Evolutionary conservation across 2,888 invertebrate genomes (phyloP), one percentile per base, ranked within the genome.

Genomic region (Chromoteleia sp.): DNA sequence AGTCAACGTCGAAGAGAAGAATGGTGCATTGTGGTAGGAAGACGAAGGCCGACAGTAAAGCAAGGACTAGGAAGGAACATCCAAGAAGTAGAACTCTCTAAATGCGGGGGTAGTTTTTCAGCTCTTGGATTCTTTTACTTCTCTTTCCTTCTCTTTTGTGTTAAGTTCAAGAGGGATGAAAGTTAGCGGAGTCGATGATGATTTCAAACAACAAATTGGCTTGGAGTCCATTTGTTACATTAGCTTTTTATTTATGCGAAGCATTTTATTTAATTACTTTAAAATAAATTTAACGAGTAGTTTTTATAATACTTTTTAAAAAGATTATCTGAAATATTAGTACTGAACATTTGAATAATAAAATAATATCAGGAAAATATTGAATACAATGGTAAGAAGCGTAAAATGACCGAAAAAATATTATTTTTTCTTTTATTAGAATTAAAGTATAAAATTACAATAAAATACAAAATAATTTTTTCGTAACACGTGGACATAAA

Each of bases 1-100:
- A 89, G 88, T 89, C 89, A 89, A 87, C 79, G 88, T 89, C 88
- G 84, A 78, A 78, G 52, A 83, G 85, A 87, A 89, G 88, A 89
- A 88, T 87, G 83, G 85, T 82, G 87, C 84, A 87, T 87, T 87
- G 86, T 87, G 85, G 85, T 83, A 85, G 84, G 81, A 84, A 80
- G 80, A 83, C 70, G 82, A 82, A 73, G 76, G 81, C 82, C 77
- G 79, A 84, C 80, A 81, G 82, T 83, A 81, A 61, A 70, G 41
- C 73, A 71, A 75, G 74, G 67, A 83, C 84, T 81, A 86, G 85
- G 81, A 86, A 85, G 83, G 84, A 87, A 83, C 81, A 85, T 80
- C 83, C 84, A 83, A 85, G 79, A 87, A 88, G 85, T 87, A 81
- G 84, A 85, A 84, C 85, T 84, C 83, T 73, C 65, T 70, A 76